Conservation (phyloP, 37 sponge, comb jelly and placozoan species). For the Sycon ciliatum region DNA sequence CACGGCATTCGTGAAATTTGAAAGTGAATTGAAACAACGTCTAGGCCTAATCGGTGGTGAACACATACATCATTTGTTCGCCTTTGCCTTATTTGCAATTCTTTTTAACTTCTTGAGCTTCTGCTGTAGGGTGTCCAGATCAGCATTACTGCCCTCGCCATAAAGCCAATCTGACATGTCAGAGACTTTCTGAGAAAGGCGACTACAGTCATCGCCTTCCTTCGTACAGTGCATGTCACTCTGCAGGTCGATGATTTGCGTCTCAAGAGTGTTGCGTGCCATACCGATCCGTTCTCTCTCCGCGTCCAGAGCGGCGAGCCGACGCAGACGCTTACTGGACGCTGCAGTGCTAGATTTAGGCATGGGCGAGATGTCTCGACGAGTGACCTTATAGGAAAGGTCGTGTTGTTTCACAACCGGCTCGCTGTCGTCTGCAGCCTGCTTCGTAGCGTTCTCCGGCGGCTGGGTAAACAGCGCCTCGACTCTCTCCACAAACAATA, state of each 20-base stretch:
- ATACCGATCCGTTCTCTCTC: slow-evolving; percentile 50
- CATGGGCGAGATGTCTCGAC: too few species aligned
- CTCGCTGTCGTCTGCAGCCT: too few species aligned
- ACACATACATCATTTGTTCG: too few species aligned
- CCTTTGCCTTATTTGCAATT: too few species aligned
- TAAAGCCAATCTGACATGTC: slow-evolving; percentile 61
- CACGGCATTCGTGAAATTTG: too few species aligned
- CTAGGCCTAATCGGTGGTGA: too few species aligned
- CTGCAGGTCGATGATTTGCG: slow-evolving; percentile 56
- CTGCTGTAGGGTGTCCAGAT: slow-evolving; percentile 45
- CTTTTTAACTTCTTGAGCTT: slow-evolving; percentile 52
- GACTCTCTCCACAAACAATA: slow-evolving; percentile 55
- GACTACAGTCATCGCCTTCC: slow-evolving; percentile 48
- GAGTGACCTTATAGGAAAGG: too few species aligned
- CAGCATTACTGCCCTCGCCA: slow-evolving; percentile 64
- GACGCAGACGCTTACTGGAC: too few species aligned
- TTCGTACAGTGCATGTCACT: slow-evolving; percentile 54
- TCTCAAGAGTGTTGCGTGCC: slow-evolving; percentile 60
- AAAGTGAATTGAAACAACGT: slow-evolving; percentile 33
- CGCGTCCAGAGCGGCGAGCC: too few species aligned
- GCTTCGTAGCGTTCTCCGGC: not conserved
- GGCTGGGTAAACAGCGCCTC: not conserved
- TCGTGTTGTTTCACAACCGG: too few species aligned
- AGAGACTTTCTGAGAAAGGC: slow-evolving; percentile 26
- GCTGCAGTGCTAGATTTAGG: too few species aligned